These are phyloP conservation scores for Steinernema feltiae DNA, from an alignment of 1,140 invertebrate species.

Conservation along the genomic window DNA sequence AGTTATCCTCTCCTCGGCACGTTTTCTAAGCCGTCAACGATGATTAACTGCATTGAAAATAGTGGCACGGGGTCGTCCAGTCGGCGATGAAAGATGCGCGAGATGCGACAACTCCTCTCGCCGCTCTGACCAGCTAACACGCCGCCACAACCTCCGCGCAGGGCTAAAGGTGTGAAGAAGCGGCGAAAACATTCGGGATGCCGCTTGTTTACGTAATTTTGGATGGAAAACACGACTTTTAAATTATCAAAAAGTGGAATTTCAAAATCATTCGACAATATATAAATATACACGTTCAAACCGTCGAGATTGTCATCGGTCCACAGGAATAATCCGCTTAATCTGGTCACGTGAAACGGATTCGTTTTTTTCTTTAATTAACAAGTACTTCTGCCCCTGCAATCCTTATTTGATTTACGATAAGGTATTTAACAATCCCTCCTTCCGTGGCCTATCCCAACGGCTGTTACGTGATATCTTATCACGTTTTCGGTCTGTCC, in stretches of 20 bases:
- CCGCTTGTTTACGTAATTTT: neutral
- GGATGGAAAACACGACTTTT: neutral
- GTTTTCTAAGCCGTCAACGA: neutral
- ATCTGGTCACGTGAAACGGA: neutral
- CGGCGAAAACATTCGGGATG: neutral
- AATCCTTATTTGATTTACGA: neutral
- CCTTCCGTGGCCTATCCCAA: neutral
- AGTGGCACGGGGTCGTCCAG: neutral
- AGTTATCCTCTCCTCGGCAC: neutral
- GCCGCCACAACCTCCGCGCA: neutral
- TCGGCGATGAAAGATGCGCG: neutral
- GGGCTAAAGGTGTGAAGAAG: neutral
- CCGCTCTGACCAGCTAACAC: neutral
- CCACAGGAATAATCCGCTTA: neutral
- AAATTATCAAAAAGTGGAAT: neutral
- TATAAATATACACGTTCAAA: neutral
- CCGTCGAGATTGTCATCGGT: no score
- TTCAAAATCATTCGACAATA: neutral
- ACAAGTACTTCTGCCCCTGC: neutral
- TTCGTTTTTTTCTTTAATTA: neutral
- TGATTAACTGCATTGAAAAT: neutral
- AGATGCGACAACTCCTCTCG: neutral
- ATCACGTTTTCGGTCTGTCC: neutral
- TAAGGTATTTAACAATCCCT: neutral
- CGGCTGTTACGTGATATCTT: neutral